A percentile compares a stretch with the other conserved stretches of the same genome.
Evolutionary conservation across 2,113 vertebrate genomes (phyloP).

Genomic region (Archilochus colubris): DNA sequence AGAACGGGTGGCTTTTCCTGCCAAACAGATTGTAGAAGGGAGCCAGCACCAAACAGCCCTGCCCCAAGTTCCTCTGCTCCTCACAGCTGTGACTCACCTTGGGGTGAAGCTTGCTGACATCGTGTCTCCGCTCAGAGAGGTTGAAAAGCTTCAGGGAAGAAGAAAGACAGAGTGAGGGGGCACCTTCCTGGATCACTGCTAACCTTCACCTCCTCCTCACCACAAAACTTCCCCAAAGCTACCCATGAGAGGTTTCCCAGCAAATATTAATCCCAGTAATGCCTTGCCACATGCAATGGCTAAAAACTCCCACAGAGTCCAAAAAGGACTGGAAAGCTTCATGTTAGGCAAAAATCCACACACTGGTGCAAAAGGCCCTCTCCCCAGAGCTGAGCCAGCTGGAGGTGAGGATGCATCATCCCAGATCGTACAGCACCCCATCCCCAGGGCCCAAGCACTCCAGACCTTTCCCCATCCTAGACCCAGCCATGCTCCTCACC

Average conservation of each 20-base stretch:
- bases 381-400: background rate
- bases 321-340: background rate
- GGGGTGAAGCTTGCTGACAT: constrained; percentile 89
- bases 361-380: background rate
- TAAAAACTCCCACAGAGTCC: background rate
- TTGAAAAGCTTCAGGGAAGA: constrained; percentile 88
- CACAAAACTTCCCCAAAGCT: background rate
- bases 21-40: background rate
- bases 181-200: background rate
- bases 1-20: background rate
- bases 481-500: constrained; percentile 67
- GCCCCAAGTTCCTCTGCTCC: background rate
- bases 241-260: background rate
- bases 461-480: background rate
- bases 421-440: background rate
- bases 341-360: background rate
- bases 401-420: background rate
- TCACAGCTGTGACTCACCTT: constrained; percentile 80
- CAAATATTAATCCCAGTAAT: background rate
- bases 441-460: background rate
- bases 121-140: constrained; percentile 91
- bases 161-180: background rate
- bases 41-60: background rate
- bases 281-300: background rate
- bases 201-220: background rate